Evolutionary conservation across 2,113 vertebrate genomes (phyloP).

Genomic region (Struthidea cinerea): DNA sequence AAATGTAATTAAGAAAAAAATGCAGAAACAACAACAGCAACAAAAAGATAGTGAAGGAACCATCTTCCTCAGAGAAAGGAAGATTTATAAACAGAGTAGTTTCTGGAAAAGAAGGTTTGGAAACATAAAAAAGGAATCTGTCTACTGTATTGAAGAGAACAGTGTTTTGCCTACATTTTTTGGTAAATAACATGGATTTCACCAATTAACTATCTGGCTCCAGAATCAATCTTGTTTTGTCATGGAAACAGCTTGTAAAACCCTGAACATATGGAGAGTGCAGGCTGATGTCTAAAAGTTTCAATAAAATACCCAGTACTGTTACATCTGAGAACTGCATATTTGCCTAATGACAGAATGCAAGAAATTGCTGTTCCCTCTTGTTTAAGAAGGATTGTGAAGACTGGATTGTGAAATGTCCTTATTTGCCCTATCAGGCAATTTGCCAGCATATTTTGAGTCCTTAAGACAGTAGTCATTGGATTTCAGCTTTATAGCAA

Average conservation of each 20-base stretch:
- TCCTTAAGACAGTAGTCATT: not conserved
- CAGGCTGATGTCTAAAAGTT: not conserved
- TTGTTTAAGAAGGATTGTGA: not conserved
- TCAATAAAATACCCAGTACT: not conserved
- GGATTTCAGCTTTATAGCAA: not conserved
- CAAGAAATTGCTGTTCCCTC: not conserved
- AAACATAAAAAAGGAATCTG: not conserved
- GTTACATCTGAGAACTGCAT: not conserved
- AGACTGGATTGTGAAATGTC: not conserved
- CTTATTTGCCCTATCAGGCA: not conserved
- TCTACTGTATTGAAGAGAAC: not conserved
- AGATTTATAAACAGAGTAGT: not conserved
- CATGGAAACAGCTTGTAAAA: conserved; percentile 19
- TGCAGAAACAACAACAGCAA: not conserved
- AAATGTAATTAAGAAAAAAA: not conserved
- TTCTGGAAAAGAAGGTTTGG: not conserved
- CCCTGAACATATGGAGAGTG: not conserved
- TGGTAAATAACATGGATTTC: not conserved
- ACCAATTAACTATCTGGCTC: not conserved
- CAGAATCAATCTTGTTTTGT: not conserved
- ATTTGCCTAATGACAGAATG: not conserved
- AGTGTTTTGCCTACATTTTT: not conserved
- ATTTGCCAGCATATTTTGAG: not conserved
- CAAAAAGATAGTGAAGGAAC: not conserved
- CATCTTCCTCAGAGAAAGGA: not conserved